Conservation (phyloP, 2,888 invertebrate species). For the Gymnocheta viridis region DNA sequence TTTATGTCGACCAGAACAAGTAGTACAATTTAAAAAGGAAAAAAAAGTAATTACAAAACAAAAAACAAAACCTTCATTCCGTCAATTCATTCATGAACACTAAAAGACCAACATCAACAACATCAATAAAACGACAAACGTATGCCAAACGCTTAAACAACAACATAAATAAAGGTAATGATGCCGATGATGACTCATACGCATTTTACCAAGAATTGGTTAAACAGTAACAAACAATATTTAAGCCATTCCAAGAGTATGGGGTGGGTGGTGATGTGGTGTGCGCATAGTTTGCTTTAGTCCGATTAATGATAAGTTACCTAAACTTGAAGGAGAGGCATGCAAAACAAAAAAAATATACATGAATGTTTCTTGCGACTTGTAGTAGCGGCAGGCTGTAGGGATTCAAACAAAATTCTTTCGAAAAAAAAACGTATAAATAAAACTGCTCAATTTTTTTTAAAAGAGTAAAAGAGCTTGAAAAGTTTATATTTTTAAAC, state of each 20-base stretch:
- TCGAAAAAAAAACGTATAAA: neutral
- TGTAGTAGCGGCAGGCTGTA: neutral
- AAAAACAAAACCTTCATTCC: constrained; percentile 47
- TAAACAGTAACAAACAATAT: constrained; percentile 42
- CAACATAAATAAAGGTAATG: constrained; percentile 7
- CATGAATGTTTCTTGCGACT: constrained; percentile 29
- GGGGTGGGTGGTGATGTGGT: constrained; percentile 32
- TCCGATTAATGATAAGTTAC: constrained; percentile 46
- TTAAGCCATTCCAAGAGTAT: constrained; percentile 33
- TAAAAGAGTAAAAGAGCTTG: constrained; percentile 38
- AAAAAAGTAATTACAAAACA: neutral
- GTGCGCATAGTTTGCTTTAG: constrained; percentile 9
- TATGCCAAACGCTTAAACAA: constrained; percentile 42
- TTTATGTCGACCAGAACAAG: neutral
- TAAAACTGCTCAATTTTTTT: constrained; percentile 32
- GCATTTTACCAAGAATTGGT: constrained; percentile 63
- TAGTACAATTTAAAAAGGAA: constrained; percentile 6
- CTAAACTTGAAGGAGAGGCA: constrained; percentile 11
- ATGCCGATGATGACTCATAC: constrained; percentile 62
- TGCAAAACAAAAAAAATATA: neutral
- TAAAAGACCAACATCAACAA: constrained; percentile 30
- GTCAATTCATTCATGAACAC: constrained; percentile 61
- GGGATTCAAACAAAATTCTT: neutral
- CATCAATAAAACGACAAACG: constrained; percentile 33
- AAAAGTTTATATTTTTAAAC: neutral